Base-by-base conservation (phyloP, 1,140 invertebrate genomes). In the Bombus superbus region DNA sequence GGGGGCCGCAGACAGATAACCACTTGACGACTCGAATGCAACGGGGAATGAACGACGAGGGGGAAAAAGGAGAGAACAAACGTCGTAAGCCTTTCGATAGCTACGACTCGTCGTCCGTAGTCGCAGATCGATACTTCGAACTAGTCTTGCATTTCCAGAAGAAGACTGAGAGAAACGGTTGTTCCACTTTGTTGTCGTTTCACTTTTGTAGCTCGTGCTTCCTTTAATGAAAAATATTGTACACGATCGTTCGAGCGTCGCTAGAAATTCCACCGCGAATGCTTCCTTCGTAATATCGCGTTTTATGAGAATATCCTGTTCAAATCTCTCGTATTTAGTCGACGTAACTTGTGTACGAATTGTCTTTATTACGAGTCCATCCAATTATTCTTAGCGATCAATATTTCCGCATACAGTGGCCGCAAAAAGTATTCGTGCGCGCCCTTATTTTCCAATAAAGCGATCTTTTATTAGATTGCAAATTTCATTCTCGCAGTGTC, bases 11-110 rank as follows among this genome's bases (percentile, higher is more conserved):
- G 75, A 77, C 57, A 9, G 75, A 77, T 77, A 77, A 77, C 75
- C 57, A 32, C 57, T 77, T 32, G 28, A 32, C 25, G 28, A 42
- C 38, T 64, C 35, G 57, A 77, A 64, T 62, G 22, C 47, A 38
- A 77, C 75, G 13, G 15, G 6, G 18, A 10, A 5, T 42, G 38
- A 3, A 22, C 28, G n/a, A 15, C 15, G 22, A 32, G 18, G 8
- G 18, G 18, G 2, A 18, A 42, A 64, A 64, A 62, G 64, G 59
- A 38, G 42, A 42, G 75, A 62, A 64, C 22, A 78, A 78, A 44
- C 75, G 28, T 42, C 53, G 75, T 78, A 64, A 78, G 75, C 75
- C 75, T 64, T 53, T 78, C 75, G 75, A 78, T 78, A 42, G 57
- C 28, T 53, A 44, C 32, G 42, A 10, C 42, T 68, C 32, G 35